phyloP scores from a whole-genome alignment of 2,888 invertebrate genomes.

The Drosophila flavopinicola region DNA sequence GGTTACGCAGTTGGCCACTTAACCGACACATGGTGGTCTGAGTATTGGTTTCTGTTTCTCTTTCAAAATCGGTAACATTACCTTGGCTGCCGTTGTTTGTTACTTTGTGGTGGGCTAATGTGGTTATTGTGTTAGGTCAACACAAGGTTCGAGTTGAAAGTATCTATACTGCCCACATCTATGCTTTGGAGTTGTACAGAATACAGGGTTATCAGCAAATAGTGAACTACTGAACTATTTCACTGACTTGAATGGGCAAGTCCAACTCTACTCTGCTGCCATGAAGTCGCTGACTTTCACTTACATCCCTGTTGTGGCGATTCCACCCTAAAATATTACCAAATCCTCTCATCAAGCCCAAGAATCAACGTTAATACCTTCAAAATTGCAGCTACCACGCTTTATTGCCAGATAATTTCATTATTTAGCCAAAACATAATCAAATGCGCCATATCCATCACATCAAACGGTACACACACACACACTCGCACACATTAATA shows the following conservation, averaged over 20 bases:
- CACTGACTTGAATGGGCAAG: too few species aligned
- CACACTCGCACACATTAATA: constrained; percentile 39
- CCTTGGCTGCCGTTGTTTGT: constrained; percentile 16
- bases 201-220: too few species aligned
- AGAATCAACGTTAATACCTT: constrained; percentile 55
- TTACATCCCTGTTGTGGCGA: constrained; percentile 2
- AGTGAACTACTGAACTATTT: too few species aligned
- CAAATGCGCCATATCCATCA: constrained; percentile 73
- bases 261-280: too few species aligned
- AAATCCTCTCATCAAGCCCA: constrained; percentile 32
- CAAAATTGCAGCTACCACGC: constrained; percentile 43
- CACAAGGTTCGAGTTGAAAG: constrained; percentile 9
- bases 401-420: constrained; percentile 76
- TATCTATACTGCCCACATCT: not conserved
- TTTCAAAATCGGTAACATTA: constrained; percentile 39
- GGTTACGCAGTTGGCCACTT: constrained; percentile 61
- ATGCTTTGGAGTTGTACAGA: too few species aligned
- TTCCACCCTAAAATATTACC: constrained; percentile 34
- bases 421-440: constrained; percentile 77
- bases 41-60: constrained; percentile 4
- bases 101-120: constrained; percentile 45
- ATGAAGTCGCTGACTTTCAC: constrained; percentile 10
- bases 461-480: constrained; percentile 35
- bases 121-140: constrained; percentile 66
- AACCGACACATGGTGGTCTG: constrained; percentile 57